A percentile compares a stretch with the other conserved stretches of the same genome.
These are phyloP conservation scores for Lophius piscatorius DNA, from an alignment of 2,113 vertebrate genomes.

Conservation along the genomic window DNA sequence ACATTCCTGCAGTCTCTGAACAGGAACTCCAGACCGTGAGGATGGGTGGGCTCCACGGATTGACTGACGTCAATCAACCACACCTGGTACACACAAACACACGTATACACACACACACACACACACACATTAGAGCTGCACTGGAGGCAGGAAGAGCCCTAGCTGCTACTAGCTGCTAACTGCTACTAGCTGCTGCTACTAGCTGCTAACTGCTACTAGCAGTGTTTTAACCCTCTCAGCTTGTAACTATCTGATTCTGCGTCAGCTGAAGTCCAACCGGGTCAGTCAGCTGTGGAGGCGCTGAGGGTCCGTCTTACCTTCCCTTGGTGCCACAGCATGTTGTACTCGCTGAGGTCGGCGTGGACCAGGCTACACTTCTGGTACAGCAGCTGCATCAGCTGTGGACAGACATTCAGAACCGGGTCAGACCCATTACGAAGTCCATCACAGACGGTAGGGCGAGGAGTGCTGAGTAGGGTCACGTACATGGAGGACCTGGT, in stretches of 20 bases:
- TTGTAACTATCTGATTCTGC: no score
- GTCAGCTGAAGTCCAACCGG: no score
- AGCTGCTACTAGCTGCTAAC: no score
- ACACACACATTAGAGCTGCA: no score
- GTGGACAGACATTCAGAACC: not conserved
- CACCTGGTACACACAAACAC: conserved; percentile 80
- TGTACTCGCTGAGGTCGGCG: conserved; percentile 97
- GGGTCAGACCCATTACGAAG: not conserved
- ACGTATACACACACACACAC: no score
- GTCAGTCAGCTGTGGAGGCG: no score
- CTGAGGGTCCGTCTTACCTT: conserved; percentile 58
- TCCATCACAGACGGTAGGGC: not conserved
- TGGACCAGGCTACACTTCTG: conserved; percentile 92
- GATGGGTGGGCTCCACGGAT: conserved; percentile 94
- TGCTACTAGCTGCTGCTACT: no score
- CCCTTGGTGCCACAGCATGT: conserved; percentile 93
- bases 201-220: no score
- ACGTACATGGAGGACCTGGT: conserved; percentile 79
- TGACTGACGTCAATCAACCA: conserved; percentile 98
- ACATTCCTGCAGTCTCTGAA: conserved; percentile 96
- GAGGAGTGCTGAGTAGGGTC: no score
- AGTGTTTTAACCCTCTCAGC: no score
- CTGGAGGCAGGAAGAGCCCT: no score
- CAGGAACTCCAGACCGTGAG: conserved; percentile 93
- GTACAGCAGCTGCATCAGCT: conserved; percentile 95